Base-by-base conservation (phyloP, 1,140 invertebrate genomes). In the Drosophila cardini region DNA sequence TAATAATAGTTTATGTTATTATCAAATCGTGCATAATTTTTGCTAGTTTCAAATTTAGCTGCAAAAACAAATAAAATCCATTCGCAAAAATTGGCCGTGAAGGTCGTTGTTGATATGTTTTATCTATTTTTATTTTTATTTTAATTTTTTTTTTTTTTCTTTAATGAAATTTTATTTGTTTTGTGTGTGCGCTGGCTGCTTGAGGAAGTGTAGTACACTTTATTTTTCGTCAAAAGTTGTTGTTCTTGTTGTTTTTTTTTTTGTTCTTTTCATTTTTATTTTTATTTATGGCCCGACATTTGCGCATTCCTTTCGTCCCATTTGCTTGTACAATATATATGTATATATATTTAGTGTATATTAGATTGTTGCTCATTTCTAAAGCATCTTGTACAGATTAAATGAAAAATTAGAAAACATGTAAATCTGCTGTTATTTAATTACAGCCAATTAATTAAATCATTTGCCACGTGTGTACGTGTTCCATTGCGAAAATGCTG, bases 201-300 rank as follows among this genome's bases (percentile, higher is more conserved):
- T 50, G 55, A 76, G 69, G 73, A 72, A 76, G 62, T 76, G 62
- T 65, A 63, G 46, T 64, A 58, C 36, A 30, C 50, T 55, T 63
- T 56, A 61, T 67, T 62, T 70, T 57, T 74, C 58, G 52, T 63
- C 36, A 70, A 74, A 63, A 38, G 21, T 26, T 26, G 21, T 26
- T 26, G 21, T 26, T 26, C 4, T 26, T 26, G 1, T 3, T 1
- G 4, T 26, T 26, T 26, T 26, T 26, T 26, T 26, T 26, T 26
- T 26, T 26, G 4, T 26, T 26, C 5, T 26, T 26, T 26, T 26
- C 21, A 26, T 57, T 32, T 45, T 53, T 58, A 40, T 64, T 64
- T 60, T 89, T 89, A 89, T 89, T 89, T 89, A 89, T 89, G 80
- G 72, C 80, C 63, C 77, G 80, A 80, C 84, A 89, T 90, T 89